phyloP scores from a whole-genome alignment of 1,140 invertebrate species.

The Musca domestica region DNA sequence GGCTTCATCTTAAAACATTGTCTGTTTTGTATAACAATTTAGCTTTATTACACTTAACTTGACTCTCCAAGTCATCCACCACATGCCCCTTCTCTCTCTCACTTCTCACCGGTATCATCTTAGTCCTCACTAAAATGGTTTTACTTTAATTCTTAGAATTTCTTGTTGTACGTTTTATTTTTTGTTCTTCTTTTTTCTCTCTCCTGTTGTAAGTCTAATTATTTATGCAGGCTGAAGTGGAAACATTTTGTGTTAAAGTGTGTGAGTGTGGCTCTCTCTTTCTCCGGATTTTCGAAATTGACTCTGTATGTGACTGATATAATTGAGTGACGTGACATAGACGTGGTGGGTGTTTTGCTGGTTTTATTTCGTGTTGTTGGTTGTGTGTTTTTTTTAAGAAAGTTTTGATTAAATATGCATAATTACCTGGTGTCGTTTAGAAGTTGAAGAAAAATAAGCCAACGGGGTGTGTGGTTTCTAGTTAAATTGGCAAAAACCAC shows the following conservation, averaged over 20 bases:
- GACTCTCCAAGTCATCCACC: no score
- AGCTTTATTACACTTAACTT: slow-evolving; percentile 12
- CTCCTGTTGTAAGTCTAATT: no score
- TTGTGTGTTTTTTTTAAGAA: not conserved
- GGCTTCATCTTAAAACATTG: not conserved
- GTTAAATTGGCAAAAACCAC: no score
- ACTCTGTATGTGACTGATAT: no score
- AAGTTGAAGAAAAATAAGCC: not conserved
- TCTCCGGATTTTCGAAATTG: no score
- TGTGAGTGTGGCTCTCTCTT: not conserved
- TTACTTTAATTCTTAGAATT: slow-evolving; percentile 9
- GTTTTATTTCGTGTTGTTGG: not conserved
- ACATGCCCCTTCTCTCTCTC: not conserved
- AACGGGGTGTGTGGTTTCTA: no score
- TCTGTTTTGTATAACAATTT: slow-evolving; percentile 13
- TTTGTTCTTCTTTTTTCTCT: no score
- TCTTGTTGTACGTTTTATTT: not conserved
- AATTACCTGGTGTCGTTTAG: slow-evolving; percentile 22
- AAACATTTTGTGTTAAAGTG: not conserved
- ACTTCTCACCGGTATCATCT: no score
- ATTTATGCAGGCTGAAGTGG: no score
- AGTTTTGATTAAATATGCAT: slow-evolving; percentile 25
- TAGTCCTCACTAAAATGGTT: slow-evolving; percentile 1
- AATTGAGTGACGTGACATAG: no score
- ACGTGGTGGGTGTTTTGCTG: no score